These are phyloP conservation scores for Ormyrus nitidulus DNA, from an alignment of 2,888 invertebrate species.

Conservation along the genomic window DNA sequence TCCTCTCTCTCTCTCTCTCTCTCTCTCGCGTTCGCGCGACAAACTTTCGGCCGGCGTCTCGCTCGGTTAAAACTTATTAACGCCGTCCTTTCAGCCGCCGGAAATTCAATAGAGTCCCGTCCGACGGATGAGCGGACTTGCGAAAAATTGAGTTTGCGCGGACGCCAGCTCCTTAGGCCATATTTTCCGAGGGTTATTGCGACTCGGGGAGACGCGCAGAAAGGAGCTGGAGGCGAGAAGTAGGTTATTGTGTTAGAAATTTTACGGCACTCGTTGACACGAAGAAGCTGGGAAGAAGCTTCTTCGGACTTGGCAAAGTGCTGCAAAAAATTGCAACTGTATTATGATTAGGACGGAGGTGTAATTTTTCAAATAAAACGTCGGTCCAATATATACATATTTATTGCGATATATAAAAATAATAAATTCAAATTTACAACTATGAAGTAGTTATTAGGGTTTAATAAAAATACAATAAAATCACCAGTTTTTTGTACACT, in stretches of 20 bases:
- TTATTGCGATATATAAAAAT: too few relatives aligned
- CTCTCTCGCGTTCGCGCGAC: background rate
- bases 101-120: slow-evolving; percentile 37
- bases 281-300: slow-evolving; percentile 18
- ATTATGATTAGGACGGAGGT: background rate
- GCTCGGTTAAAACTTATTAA: slow-evolving; percentile 54
- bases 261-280: background rate
- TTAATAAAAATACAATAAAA: too few relatives aligned
- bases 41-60: slow-evolving; percentile 31
- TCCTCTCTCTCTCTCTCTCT: slow-evolving; percentile 4
- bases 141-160: slow-evolving; percentile 42
- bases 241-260: slow-evolving; percentile 49
- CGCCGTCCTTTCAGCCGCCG: slow-evolving; percentile 9
- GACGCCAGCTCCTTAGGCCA: slow-evolving; percentile 1
- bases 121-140: slow-evolving; percentile 28
- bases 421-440: too few relatives aligned
- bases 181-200: slow-evolving; percentile 10
- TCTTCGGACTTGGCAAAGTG: background rate
- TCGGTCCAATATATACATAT: too few relatives aligned
- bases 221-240: background rate
- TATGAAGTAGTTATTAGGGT: too few relatives aligned
- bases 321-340: background rate
- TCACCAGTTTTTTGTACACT: too few relatives aligned
- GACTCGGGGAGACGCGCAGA: too few relatives aligned
- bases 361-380: background rate